A percentile compares a stretch with the other conserved stretches of the same genome.
These are phyloP conservation scores for Xestia sexstrigata DNA, from an alignment of 2,888 invertebrate species.

Conservation along the genomic window DNA sequence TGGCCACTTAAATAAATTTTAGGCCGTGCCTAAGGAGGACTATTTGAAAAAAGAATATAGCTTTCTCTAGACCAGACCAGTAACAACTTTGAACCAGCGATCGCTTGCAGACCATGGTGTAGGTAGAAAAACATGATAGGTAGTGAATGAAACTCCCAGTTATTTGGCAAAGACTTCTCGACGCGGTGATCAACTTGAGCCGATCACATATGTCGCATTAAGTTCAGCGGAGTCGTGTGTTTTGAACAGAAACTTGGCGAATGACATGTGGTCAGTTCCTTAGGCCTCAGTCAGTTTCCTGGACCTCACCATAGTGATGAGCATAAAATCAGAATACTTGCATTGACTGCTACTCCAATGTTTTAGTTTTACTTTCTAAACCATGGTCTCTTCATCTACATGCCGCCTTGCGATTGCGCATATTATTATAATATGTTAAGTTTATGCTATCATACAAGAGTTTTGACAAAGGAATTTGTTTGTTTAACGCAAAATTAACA, in stretches of 20 bases:
- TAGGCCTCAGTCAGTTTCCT: not conserved
- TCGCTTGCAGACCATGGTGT: not conserved
- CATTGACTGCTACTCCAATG: not conserved
- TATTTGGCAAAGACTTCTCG: not conserved
- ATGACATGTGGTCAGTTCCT: not conserved
- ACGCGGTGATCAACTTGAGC: not conserved
- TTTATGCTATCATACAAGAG: constrained; percentile 8
- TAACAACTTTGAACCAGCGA: constrained; percentile 1
- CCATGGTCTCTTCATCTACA: constrained; percentile 6
- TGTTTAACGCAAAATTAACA: constrained; percentile 34
- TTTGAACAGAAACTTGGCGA: not conserved
- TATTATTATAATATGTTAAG: not conserved
- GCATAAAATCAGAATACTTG: not conserved
- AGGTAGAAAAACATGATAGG: not conserved
- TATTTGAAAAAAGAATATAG: not conserved
- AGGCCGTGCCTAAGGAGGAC: not conserved
- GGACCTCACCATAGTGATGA: not conserved
- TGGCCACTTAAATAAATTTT: not conserved
- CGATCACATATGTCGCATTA: not conserved
- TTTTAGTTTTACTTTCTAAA: constrained; percentile 1
- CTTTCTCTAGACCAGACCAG: not conserved
- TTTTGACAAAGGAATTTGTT: constrained; percentile 4
- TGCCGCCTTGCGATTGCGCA: constrained; percentile 1
- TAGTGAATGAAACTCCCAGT: not conserved
- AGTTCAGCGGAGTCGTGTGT: not conserved